Base-by-base conservation (phyloP, 2,888 invertebrate genomes). In the Agrotis ipsilon region DNA sequence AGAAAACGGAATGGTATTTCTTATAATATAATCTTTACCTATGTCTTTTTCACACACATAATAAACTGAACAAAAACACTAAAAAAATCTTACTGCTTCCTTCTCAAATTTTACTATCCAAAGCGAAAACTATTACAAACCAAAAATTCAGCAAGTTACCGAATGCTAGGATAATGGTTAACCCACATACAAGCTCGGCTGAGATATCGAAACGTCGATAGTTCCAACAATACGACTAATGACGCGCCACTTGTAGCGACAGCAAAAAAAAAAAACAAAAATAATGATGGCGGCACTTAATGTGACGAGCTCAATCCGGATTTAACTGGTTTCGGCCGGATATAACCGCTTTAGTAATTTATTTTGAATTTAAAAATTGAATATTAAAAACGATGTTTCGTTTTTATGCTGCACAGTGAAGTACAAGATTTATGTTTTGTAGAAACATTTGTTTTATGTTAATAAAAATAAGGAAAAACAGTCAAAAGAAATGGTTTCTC, bases 151-250 rank as follows among this genome's bases (percentile, higher is more conserved):
- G 39, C 27, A 67, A 63, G 49, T 46, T 60, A 58, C 49, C 21
- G 9, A 57, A 66, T 19, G 2, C 59, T 9, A 65, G 32, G 54
- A 65, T 79, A 72, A 58, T 54, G 14, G 59, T 43, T 76, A 69
- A 39, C 49, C 24, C 51, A 81, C 60, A 72, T 54, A 65, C 49
- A 57, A 74, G 63, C 66, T 49, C 11, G 52, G 51, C 48, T 65
- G 63, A 80, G 69, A 75, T 69, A 75, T 70, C 61, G 58, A 51
- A 51, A 69, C 48, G 88, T 87, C 88, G 86, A 90, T 89, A 86
- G 79, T 82, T 74, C 81, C 73, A 85, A 91, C 90, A 90, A 91
- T 90, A 90, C 89, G 84, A 85, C 89, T 91, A 92, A 92, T 91
- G 91, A 91, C 84, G 85, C 61, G 77, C 75, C 83, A 80, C 69